Percentiles rank a stretch among this genome's conserved stretches.
Conservation (phyloP, 2,797 vertebrate genomes). For the Rhinogobio ventralis region DNA sequence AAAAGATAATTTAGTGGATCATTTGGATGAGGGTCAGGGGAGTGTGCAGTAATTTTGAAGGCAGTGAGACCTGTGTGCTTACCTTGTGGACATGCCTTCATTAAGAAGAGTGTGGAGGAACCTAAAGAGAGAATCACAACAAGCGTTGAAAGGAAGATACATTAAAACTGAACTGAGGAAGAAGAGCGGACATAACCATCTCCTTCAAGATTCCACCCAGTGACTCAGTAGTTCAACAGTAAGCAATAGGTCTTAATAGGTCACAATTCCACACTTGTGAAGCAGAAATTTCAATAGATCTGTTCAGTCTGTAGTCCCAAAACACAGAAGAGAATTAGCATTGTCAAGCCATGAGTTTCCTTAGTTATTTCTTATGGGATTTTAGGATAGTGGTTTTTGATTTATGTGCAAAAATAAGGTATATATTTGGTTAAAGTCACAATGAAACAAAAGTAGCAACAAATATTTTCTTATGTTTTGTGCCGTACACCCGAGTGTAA, state of each 20-base stretch:
- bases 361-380: neutral
- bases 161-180: constrained; percentile 22
- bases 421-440: neutral
- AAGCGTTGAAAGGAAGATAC: constrained; percentile 41
- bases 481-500: neutral
- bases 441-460: neutral
- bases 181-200: neutral
- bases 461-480: neutral
- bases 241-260: neutral
- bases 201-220: neutral
- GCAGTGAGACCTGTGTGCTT: constrained; percentile 33
- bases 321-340: neutral
- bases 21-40: constrained; percentile 48
- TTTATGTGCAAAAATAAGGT: neutral
- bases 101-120: constrained; percentile 30
- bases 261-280: neutral
- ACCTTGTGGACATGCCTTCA: constrained; percentile 30
- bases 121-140: constrained; percentile 37
- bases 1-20: constrained; percentile 38
- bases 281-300: neutral
- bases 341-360: neutral
- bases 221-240: neutral
- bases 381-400: neutral
- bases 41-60: constrained; percentile 48
- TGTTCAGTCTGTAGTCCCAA: neutral